Conservation (phyloP, 2,888 invertebrate genomes). For the Mythimna ferrago region DNA sequence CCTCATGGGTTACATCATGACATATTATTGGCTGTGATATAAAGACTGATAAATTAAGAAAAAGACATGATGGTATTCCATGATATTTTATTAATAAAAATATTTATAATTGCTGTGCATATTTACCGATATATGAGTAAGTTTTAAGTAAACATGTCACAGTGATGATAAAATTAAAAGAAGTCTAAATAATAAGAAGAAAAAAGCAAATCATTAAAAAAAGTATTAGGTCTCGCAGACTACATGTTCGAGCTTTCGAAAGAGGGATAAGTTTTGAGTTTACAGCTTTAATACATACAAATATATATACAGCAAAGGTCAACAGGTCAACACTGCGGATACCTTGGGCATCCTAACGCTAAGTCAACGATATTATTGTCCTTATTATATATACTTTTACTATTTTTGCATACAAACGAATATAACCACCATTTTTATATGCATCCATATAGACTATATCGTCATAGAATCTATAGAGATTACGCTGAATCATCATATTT, state of each 20-base stretch:
- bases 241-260: constrained; percentile 71
- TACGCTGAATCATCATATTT: constrained; percentile 79
- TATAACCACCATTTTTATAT: constrained; percentile 84
- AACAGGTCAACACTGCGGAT: constrained; percentile 88
- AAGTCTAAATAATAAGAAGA: constrained; percentile 34
- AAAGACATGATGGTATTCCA: constrained; percentile 70
- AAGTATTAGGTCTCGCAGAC: constrained; percentile 76
- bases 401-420: constrained; percentile 87
- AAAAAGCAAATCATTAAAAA: constrained; percentile 42
- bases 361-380: constrained; percentile 86
- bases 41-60: constrained; percentile 57
- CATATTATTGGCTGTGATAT: constrained; percentile 63
- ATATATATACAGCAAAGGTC: constrained; percentile 80
- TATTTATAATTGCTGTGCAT: constrained; percentile 43
- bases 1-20: constrained; percentile 71
- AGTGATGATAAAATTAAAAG: constrained; percentile 61
- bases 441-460: constrained; percentile 81
- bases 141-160: constrained; percentile 63
- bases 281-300: constrained; percentile 79
- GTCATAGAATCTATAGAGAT: constrained; percentile 78
- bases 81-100: constrained; percentile 53
- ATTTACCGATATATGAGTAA: constrained; percentile 44
- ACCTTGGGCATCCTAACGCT: constrained; percentile 90
- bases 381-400: constrained; percentile 87
- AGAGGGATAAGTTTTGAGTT: constrained; percentile 90